Evolutionary conservation across 53 echinoderm and acorn worm species (phyloP), one percentile per base, ranked within the genome.

Genomic region (Mesocentrotus franciscanus): DNA sequence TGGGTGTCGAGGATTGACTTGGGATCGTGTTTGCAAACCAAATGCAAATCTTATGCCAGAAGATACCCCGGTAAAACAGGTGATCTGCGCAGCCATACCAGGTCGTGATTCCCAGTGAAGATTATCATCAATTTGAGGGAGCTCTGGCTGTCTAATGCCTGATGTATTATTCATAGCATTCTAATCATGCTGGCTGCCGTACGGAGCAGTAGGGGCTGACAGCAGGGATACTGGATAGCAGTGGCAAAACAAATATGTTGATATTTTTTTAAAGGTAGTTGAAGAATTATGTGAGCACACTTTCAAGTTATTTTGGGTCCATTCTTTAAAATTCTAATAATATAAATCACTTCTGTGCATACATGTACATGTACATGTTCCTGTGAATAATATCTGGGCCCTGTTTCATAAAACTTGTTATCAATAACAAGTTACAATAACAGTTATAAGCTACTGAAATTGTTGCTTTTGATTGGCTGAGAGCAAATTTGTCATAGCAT

Each of bases 61-160:
- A 13, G 87, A 87, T 57, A n/a, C 87, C 87, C 27, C 10, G 56
- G n/a, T 9, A n/a, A 27, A 57, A 56, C 87, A 87, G 87, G 87
- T 87, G 87, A 87, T 87, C 22, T 85, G 49, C 33, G 56, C 9
- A 55, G 24, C 58, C 57, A n/a, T 87, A 87, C 87, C 57, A 34
- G 87, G 87, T 4, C 39, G 14, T 87, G 87, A 87, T 91, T 91
- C 61, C 90, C 66, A 64, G 36, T 34, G 60, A 9, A 91, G 91
- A 91, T 91, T 91, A 66, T 66, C 91, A 91, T 91, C 66, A 91
- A 91, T 91, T 91, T 91, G 91, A 36, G 64, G 32, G 15, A 58
- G 56, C 87, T 87, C 58, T 29, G 27, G 56, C 87, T 58, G 56
- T 59, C 87, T 58, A 87, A 87, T 87, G 57, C 87, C 58, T 59